A percentile compares a stretch with the other conserved stretches of the same genome.
Conservation (phyloP, 2,113 vertebrate species). For the Heteronetta atricapilla region DNA sequence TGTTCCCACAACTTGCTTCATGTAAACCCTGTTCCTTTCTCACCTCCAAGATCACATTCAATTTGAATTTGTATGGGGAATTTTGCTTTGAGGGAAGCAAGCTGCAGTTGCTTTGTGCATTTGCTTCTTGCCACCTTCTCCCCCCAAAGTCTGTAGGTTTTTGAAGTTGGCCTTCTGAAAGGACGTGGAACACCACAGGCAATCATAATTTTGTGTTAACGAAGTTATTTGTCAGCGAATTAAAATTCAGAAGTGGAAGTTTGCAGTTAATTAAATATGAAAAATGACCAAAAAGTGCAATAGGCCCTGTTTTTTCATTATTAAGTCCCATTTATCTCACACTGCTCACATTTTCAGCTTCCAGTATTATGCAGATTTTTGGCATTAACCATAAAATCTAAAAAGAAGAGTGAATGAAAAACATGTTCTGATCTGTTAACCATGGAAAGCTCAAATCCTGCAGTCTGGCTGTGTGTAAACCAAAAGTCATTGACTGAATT, state of each 20-base stretch:
- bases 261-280: background rate
- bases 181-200: background rate
- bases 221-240: background rate
- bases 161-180: background rate
- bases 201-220: background rate
- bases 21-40: background rate
- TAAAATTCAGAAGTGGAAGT: background rate
- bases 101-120: background rate
- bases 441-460: background rate
- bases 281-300: background rate
- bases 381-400: background rate
- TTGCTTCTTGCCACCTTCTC: background rate
- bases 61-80: background rate
- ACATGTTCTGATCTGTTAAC: background rate
- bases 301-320: background rate
- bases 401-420: background rate
- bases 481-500: background rate
- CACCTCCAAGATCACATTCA: background rate
- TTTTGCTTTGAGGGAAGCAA: background rate
- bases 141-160: background rate
- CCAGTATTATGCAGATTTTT: background rate
- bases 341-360: background rate
- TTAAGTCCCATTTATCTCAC: background rate
- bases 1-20: background rate
- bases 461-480: background rate